phyloP scores from a whole-genome alignment of 2,888 invertebrate species.

The Pseudococcus longispinus region DNA sequence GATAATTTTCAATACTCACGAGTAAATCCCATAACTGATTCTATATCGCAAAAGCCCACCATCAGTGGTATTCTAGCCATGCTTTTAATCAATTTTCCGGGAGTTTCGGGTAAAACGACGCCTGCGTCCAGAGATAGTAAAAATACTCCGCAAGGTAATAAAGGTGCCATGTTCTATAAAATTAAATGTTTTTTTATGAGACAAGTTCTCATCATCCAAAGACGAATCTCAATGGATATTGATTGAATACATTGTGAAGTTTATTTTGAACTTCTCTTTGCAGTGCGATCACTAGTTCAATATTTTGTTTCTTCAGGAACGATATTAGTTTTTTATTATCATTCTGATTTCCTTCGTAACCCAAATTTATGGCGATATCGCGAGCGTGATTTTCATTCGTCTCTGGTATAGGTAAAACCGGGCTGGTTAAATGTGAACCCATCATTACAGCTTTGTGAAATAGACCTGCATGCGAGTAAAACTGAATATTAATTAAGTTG shows the following conservation, averaged over 20 bases:
- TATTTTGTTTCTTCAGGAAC: not conserved
- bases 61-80: not conserved
- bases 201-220: not conserved
- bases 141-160: not conserved
- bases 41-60: not conserved
- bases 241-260: not conserved
- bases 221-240: too few relatives aligned
- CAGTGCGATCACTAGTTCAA: not conserved
- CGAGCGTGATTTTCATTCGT: not conserved
- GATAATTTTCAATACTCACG: not conserved
- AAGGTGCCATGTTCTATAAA: not conserved
- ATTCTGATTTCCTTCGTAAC: not conserved
- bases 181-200: not conserved
- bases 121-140: not conserved
- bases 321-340: not conserved
- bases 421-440: not conserved
- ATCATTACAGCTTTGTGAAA: conserved; percentile 5
- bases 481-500: not conserved
- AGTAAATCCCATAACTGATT: not conserved
- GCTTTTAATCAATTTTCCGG: not conserved
- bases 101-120: not conserved
- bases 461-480: not conserved
- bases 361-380: not conserved
- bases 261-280: not conserved
- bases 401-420: not conserved